phyloP scores from a whole-genome alignment of 2,113 vertebrate genomes.

The Poeciliopsis prolifica region DNA sequence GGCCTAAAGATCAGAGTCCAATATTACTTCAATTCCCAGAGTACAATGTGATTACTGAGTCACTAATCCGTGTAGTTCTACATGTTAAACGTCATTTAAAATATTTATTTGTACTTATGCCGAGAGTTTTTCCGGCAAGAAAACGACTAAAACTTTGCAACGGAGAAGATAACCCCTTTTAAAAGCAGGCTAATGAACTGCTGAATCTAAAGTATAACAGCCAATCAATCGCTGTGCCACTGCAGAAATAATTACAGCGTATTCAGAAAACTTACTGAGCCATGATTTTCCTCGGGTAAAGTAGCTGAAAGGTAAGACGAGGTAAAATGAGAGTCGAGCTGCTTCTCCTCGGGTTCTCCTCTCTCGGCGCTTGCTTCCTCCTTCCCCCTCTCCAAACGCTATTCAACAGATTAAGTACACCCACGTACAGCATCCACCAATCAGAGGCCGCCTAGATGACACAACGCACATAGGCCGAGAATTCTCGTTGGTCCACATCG shows the following conservation, averaged over 20 bases:
- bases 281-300: conserved; percentile 59
- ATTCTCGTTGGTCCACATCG: conserved; percentile 66
- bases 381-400: conserved; percentile 24
- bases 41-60: neutral
- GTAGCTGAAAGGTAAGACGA: conserved; percentile 11
- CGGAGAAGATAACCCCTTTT: neutral
- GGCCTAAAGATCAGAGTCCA: neutral
- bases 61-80: neutral
- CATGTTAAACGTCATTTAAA: neutral
- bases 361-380: conserved; percentile 67
- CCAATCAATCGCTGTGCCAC: rapidly evolving
- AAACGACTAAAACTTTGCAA: neutral
- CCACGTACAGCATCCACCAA: conserved; percentile 21
- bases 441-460: conserved; percentile 13
- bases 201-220: neutral
- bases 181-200: neutral
- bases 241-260: neutral
- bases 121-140: conserved; percentile 15
- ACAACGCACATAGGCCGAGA: neutral
- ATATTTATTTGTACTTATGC: neutral
- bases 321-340: conserved; percentile 33
- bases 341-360: conserved; percentile 10
- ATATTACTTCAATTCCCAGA: neutral
- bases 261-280: conserved; percentile 70
- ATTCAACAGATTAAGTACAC: neutral